Percentiles rank a stretch among this genome's conserved stretches.
phyloP scores from a whole-genome alignment of 1,140 invertebrate species.

The Adoxophyes honmai region DNA sequence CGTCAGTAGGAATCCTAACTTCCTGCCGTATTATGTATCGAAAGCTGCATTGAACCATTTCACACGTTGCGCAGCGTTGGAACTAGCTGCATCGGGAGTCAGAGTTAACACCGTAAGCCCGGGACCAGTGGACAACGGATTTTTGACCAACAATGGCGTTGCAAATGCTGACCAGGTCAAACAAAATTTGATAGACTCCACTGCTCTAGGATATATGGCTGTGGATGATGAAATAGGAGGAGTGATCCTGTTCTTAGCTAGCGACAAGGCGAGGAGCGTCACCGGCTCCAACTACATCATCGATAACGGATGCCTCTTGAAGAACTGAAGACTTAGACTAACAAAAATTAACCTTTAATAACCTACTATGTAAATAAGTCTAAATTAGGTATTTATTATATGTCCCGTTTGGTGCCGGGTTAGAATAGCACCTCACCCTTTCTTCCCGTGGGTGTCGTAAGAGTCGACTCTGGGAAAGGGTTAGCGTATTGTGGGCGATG shows the following conservation, averaged over 20 bases:
- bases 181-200: not conserved
- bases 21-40: not conserved
- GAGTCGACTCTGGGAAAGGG: no score
- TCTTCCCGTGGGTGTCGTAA: no score
- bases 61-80: not conserved
- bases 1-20: not conserved
- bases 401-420: no score
- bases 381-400: no score
- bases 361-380: no score
- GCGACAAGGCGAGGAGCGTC: conserved; percentile 19
- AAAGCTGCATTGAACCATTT: conserved; percentile 18
- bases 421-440: no score
- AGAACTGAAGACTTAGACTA: no score
- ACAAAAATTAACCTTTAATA: no score
- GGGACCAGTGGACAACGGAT: not conserved
- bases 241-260: conserved; percentile 20
- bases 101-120: not conserved
- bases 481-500: no score
- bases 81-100: not conserved
- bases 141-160: no score
- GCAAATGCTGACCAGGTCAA: not conserved
- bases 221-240: conserved; percentile 20
- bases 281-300: conserved; percentile 15
- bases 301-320: no score
- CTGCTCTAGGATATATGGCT: conserved; percentile 12